Evolutionary conservation across 2,113 vertebrate genomes (phyloP).

Genomic region (Rhinoderma darwinii): DNA sequence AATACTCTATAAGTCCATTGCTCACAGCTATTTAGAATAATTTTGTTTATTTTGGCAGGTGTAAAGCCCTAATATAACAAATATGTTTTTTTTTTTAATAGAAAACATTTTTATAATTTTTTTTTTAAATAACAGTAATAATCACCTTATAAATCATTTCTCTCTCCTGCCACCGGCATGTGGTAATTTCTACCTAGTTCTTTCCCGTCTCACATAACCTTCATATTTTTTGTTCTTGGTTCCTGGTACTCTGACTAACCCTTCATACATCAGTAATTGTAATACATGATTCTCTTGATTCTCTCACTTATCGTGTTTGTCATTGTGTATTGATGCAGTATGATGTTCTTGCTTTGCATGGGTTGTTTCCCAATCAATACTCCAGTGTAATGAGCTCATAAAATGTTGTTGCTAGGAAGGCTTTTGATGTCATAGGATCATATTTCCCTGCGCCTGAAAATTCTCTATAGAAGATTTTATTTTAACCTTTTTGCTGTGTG

Average conservation of each 20-base stretch:
- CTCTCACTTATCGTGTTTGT: slow-evolving; percentile 27
- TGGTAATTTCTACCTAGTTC: neutral
- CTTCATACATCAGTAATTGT: slow-evolving; percentile 31
- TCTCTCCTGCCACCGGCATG: neutral
- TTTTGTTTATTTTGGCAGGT: too few relatives aligned
- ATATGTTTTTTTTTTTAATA: too few relatives aligned
- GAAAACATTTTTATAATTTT: too few relatives aligned
- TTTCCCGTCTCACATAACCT: slow-evolving; percentile 28
- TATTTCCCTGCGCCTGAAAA: neutral
- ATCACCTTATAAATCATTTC: neutral
- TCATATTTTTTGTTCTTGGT: slow-evolving; percentile 1
- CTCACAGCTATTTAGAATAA: too few relatives aligned
- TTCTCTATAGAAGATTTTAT: neutral
- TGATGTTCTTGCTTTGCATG: slow-evolving; percentile 30
- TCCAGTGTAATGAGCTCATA: slow-evolving; percentile 42
- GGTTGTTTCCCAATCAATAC: slow-evolving; percentile 56
- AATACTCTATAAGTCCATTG: too few relatives aligned
- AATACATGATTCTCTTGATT: slow-evolving; percentile 36
- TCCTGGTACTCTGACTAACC: slow-evolving; percentile 14
- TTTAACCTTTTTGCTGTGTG: neutral
- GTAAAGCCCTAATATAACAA: too few relatives aligned
- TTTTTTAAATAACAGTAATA: too few relatives aligned
- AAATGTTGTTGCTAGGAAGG: slow-evolving; percentile 12
- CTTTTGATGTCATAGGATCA: slow-evolving; percentile 20
- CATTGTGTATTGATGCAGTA: slow-evolving; percentile 46